Evolutionary conservation across 2,797 vertebrate genomes (phyloP).

Genomic region (Eremophila alpestris): DNA sequence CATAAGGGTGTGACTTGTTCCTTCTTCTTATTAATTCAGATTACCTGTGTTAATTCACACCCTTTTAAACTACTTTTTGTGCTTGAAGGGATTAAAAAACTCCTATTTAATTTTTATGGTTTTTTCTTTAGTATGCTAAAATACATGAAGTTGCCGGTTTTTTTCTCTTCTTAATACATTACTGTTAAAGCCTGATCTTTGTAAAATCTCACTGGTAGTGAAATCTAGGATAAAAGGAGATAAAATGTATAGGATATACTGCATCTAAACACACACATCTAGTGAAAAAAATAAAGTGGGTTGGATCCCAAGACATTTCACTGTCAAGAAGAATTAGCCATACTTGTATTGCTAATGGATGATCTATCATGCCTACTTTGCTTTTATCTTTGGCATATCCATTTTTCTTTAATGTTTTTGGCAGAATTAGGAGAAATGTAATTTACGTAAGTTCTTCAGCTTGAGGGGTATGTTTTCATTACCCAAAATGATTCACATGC

Average conservation of each 20-base stretch:
- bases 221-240: neutral
- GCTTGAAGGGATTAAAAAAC: neutral
- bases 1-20: neutral
- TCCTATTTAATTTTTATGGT: neutral
- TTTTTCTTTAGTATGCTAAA: neutral
- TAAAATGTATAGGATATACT: neutral
- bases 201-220: neutral
- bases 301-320: neutral
- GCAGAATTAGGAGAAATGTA: constrained; percentile 29
- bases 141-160: neutral
- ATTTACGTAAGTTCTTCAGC: neutral
- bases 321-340: constrained; percentile 12
- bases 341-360: constrained; percentile 13
- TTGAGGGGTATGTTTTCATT: neutral
- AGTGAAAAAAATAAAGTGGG: neutral
- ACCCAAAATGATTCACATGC: constrained; percentile 4
- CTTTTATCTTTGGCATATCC: constrained; percentile 27
- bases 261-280: neutral
- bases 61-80: neutral
- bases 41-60: neutral
- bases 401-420: constrained; percentile 52
- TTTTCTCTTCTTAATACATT: neutral
- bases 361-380: neutral
- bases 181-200: neutral
- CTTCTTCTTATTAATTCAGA: neutral